These are phyloP conservation scores for Clarias gariepinus DNA, from an alignment of 2,113 vertebrate species.

Conservation along the genomic window DNA sequence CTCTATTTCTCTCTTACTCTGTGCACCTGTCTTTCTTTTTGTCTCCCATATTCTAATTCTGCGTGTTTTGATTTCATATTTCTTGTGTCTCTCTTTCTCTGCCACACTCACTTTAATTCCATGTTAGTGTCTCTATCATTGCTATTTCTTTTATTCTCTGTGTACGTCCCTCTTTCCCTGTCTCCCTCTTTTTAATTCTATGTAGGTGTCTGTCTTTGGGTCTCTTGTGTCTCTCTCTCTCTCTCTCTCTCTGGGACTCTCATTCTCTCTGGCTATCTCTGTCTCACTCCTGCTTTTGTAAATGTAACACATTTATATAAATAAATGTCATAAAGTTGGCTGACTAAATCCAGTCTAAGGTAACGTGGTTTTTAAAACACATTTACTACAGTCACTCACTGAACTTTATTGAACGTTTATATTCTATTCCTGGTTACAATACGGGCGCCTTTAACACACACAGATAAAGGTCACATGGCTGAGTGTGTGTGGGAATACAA, in stretches of 20 bases:
- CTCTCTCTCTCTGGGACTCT: neutral
- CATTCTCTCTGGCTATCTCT: neutral
- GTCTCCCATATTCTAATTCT: too few species aligned
- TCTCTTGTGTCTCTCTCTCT: neutral
- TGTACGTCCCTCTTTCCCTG: neutral
- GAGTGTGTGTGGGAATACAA: constrained; percentile 15
- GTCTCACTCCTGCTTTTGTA: neutral
- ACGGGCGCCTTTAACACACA: neutral
- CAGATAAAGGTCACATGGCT: constrained; percentile 9
- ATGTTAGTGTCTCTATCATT: too few species aligned
- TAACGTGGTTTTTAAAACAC: neutral
- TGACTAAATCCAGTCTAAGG: neutral
- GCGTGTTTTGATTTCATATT: too few species aligned
- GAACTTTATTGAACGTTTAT: neutral
- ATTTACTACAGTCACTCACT: neutral
- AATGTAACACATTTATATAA: neutral
- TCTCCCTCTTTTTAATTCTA: neutral
- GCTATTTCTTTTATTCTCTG: neutral
- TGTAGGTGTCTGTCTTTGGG: neutral
- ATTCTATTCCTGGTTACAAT: constrained; percentile 21
- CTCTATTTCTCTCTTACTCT: neutral
- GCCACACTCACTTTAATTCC: too few species aligned
- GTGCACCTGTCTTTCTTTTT: too few species aligned
- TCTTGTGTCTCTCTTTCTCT: too few species aligned
- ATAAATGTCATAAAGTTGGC: neutral